Evolutionary conservation across 2,113 vertebrate genomes (phyloP), one percentile per base, ranked within the genome.

Genomic region (Glareola pratincola): DNA sequence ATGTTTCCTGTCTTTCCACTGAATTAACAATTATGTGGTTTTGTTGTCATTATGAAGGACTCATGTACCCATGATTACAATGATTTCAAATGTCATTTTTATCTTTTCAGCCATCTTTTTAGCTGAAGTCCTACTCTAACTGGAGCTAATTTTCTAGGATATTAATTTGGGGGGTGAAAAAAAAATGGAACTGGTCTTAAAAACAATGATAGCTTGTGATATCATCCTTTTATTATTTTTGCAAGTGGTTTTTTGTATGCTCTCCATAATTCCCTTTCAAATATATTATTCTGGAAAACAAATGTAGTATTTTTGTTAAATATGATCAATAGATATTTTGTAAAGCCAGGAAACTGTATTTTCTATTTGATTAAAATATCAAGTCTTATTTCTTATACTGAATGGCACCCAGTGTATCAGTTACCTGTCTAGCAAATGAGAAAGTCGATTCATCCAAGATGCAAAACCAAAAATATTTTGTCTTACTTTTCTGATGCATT

Each of bases 391-490:
- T 96, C 66, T 76, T 6, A 36, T 50, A 26, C 15, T 59, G 32
- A 78, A 53, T 12, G 12, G 0, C 17, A 71, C 10, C 1, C 7
- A 34, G 2, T n/a, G 3, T 14, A 21, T 16, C 22, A 68, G 8
- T 56, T 45, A 24, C 20, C 39, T 76, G 10, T 11, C 15, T 12
- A 56, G n/a, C 4, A 62, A 87, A 77, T 16, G 9, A 64, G 19
- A 63, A 85, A 54, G 24, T 67, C 32, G 2, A 27, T 51, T 41
- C 8, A 56, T 66, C 19, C 16, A 36, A 4, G 1, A 43, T 3
- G 4, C 11, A 68, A 50, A 88, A 69, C 8, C 5, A 14, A 43
- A 47, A 30, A 71, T 6, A 79, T 48, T 91, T 74, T 74, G 14
- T 67, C 56, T 72, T 85, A 76, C 20, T 80, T 84, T 84, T 78